Percentiles rank a stretch among this genome's conserved stretches.
These are phyloP conservation scores for Drosophila maculinotata DNA, from an alignment of 2,888 invertebrate genomes.

Conservation along the genomic window DNA sequence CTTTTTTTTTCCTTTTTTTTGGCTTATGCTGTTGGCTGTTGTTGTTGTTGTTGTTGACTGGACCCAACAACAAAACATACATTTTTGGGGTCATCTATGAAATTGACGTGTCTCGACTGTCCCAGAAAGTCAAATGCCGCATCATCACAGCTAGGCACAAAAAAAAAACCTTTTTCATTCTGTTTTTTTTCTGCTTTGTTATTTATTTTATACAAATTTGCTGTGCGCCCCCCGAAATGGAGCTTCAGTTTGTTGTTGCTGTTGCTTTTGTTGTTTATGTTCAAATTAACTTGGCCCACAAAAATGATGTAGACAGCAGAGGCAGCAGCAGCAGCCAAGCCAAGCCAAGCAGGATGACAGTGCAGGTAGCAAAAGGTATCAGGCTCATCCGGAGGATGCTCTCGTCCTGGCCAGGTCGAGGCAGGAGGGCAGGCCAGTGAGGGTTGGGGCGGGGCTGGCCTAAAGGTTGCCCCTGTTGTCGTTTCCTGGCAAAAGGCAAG, in stretches of 20 bases:
- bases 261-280: slow-evolving; percentile 51
- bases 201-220: slow-evolving; percentile 50
- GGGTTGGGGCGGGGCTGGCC: slow-evolving; percentile 1
- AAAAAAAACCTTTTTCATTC: slow-evolving; percentile 19
- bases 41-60: slow-evolving; percentile 22
- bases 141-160: slow-evolving; percentile 63
- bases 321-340: slow-evolving; percentile 4
- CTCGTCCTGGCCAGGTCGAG: slow-evolving; percentile 2
- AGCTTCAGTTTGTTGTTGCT: slow-evolving; percentile 21
- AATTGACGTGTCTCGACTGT: slow-evolving; percentile 64
- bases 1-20: not conserved
- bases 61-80: slow-evolving; percentile 21
- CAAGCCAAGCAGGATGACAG: slow-evolving; percentile 46
- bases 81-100: slow-evolving; percentile 48
- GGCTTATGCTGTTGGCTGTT: not conserved
- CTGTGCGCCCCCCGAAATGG: slow-evolving; percentile 23
- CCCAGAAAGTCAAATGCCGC: slow-evolving; percentile 69
- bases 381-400: slow-evolving; percentile 20
- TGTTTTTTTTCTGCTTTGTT: slow-evolving; percentile 15
- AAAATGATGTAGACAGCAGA: slow-evolving; percentile 35
- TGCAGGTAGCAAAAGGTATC: slow-evolving; percentile 56
- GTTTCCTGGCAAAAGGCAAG: slow-evolving; percentile 42
- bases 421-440: not conserved
- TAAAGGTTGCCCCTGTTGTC: slow-evolving; percentile 37
- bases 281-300: slow-evolving; percentile 71